phyloP scores from a whole-genome alignment of 2,888 invertebrate species.

The Stenodema calcarata region DNA sequence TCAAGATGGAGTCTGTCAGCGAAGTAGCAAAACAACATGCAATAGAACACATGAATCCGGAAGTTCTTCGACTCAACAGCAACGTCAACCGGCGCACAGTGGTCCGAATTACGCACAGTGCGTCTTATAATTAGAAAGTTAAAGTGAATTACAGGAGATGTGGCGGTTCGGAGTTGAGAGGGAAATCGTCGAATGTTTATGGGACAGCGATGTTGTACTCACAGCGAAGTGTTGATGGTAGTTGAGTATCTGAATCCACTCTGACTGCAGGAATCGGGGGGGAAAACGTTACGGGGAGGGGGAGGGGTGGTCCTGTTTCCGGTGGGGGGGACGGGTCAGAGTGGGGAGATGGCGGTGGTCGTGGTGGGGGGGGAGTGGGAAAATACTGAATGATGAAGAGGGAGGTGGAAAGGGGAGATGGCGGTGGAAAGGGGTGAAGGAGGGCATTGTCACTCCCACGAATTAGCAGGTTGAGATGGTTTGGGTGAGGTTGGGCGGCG shows the following conservation, averaged over 20 bases:
- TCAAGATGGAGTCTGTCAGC: too few relatives aligned
- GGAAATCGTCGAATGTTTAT: too few relatives aligned
- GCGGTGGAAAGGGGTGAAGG: not conserved
- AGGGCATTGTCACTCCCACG: conserved; percentile 47
- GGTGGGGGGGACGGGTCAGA: not conserved
- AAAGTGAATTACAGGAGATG: too few relatives aligned
- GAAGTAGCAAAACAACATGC: too few relatives aligned
- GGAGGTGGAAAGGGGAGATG: not conserved
- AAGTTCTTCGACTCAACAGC: too few relatives aligned
- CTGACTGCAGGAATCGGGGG: conserved; percentile 26
- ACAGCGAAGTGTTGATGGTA: conserved; percentile 35
- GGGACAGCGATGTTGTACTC: conserved; percentile 34
- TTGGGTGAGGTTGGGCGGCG: not conserved
- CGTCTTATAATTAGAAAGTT: too few relatives aligned
- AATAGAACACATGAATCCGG: too few relatives aligned
- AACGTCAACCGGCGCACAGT: too few relatives aligned
- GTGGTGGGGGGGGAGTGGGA: not conserved
- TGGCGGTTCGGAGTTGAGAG: too few relatives aligned
- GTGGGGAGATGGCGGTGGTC: not conserved
- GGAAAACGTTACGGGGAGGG: not conserved
- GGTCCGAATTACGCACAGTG: too few relatives aligned
- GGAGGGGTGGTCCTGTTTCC: not conserved
- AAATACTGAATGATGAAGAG: too few relatives aligned
- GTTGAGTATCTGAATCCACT: conserved; percentile 34
- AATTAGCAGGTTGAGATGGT: conserved; percentile 37